Percentiles rank a stretch among this genome's conserved stretches.
Evolutionary conservation across 2,888 invertebrate species (phyloP).

Genomic region (Drosophila differens): DNA sequence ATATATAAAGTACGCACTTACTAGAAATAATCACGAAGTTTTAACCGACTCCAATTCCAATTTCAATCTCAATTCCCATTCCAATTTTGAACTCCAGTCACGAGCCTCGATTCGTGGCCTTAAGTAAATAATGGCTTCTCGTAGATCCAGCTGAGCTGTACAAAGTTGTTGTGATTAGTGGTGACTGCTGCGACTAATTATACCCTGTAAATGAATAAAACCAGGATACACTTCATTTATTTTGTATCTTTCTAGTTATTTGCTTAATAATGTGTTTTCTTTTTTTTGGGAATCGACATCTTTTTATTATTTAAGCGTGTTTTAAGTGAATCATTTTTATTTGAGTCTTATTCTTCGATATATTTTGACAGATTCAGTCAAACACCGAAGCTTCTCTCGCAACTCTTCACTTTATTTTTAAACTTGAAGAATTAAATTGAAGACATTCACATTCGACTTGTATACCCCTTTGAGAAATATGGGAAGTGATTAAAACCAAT

Average conservation of each 20-base stretch:
- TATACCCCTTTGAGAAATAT: too few species aligned
- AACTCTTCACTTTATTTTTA: neutral
- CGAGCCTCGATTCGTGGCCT: neutral
- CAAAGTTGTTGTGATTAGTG: neutral
- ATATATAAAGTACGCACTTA: neutral
- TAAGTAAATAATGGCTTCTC: neutral
- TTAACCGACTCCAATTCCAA: neutral
- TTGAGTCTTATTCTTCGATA: neutral
- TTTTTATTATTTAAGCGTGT: neutral
- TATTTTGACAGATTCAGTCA: neutral
- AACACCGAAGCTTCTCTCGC: neutral
- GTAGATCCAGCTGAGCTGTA: neutral
- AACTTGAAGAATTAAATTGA: neutral
- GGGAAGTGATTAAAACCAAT: neutral
- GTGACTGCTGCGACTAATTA: neutral
- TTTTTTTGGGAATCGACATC: neutral
- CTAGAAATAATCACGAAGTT: constrained; percentile 1
- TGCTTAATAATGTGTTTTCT: neutral
- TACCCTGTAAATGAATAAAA: neutral
- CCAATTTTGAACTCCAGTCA: neutral
- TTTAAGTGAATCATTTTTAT: neutral
- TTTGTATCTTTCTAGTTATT: neutral
- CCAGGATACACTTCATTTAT: neutral
- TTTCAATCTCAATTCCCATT: neutral
- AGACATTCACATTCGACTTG: neutral